These are phyloP conservation scores for Brachyhypopomus occidentalis DNA, from an alignment of 2,113 vertebrate species.

Conservation along the genomic window DNA sequence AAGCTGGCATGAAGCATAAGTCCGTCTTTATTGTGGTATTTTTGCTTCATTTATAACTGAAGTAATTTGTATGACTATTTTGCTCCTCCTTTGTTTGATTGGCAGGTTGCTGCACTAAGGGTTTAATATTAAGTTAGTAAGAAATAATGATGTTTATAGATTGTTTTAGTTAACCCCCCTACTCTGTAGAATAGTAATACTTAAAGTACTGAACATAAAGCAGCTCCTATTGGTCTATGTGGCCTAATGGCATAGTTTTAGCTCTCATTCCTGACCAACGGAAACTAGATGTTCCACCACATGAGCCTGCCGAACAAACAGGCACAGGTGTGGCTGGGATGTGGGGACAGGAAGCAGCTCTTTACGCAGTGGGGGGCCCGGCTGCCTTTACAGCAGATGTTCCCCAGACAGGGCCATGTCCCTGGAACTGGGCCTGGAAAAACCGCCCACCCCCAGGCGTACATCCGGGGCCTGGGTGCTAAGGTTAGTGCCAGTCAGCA, in stretches of 20 bases:
- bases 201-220: neutral
- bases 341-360: slow-evolving; percentile 63
- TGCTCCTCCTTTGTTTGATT: neutral
- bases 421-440: slow-evolving; percentile 52
- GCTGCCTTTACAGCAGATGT: slow-evolving; percentile 33
- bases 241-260: neutral
- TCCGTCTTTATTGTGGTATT: neutral
- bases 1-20: neutral
- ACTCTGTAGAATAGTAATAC: neutral
- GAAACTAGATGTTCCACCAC: slow-evolving; percentile 40
- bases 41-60: neutral
- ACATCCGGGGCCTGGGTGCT: slow-evolving; percentile 51
- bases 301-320: slow-evolving; percentile 52
- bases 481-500: slow-evolving; percentile 67
- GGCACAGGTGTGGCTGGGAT: slow-evolving; percentile 56
- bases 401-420: slow-evolving; percentile 47
- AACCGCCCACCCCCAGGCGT: slow-evolving; percentile 55
- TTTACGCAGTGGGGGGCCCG: slow-evolving; percentile 56
- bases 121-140: neutral
- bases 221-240: neutral
- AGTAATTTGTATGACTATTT: neutral
- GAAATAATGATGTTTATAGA: neutral
- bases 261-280: slow-evolving; percentile 9
- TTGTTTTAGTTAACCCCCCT: neutral
- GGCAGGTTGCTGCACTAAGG: neutral